phyloP scores from a whole-genome alignment of 2,888 invertebrate species.

The Cheilosia grossa region DNA sequence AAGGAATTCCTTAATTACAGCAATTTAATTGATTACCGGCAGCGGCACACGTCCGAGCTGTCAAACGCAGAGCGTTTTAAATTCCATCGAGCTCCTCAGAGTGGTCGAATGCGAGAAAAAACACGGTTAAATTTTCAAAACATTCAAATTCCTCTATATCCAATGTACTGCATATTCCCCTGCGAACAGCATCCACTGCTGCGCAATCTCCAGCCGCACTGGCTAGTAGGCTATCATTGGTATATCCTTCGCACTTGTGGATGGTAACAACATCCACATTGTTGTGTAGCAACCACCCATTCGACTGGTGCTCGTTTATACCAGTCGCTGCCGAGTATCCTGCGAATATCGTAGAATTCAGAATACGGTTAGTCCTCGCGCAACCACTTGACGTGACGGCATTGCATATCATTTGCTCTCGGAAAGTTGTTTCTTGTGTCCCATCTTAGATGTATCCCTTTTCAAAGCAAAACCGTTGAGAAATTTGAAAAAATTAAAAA shows the following conservation, averaged over 20 bases:
- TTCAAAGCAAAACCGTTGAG: conserved; percentile 39
- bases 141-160: conserved; percentile 43
- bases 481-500: conserved; percentile 39
- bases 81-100: conserved; percentile 33
- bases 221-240: conserved; percentile 22
- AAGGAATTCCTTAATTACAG: conserved; percentile 62
- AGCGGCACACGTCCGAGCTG: conserved; percentile 54
- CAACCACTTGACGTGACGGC: conserved; percentile 83
- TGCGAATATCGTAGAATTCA: conserved; percentile 63
- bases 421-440: conserved; percentile 51
- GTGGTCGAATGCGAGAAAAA: conserved; percentile 60
- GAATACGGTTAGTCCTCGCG: conserved; percentile 81
- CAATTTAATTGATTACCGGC: conserved; percentile 65
- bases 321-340: conserved; percentile 56
- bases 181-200: conserved; percentile 23
- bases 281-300: conserved; percentile 55
- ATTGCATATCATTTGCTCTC: conserved; percentile 77
- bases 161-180: conserved; percentile 26
- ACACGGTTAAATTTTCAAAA: conserved; percentile 49
- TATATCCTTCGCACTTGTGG: conserved; percentile 32
- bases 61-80: conserved; percentile 53
- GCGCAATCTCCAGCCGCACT: conserved; percentile 57
- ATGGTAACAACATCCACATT: conserved; percentile 56
- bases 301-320: conserved; percentile 59
- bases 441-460: background rate